Evolutionary conservation across 1,140 invertebrate species (phyloP).

Genomic region (Nebria ingens): DNA sequence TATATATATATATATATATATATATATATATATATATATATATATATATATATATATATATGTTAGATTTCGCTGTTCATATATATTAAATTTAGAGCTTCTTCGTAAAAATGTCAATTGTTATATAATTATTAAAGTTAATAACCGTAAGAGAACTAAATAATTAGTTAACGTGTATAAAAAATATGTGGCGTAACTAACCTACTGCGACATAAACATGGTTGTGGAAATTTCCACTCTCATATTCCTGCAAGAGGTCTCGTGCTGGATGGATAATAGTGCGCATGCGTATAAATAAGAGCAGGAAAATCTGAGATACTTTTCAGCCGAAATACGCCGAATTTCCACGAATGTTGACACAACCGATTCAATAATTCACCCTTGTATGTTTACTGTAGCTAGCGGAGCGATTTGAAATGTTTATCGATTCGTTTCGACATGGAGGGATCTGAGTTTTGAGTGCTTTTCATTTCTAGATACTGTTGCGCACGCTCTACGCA

Average conservation of each 20-base stretch:
- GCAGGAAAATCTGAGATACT: not conserved
- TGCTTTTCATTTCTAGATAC: too few relatives aligned
- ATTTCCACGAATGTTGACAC: not conserved
- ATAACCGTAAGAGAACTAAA: not conserved
- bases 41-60: too few relatives aligned
- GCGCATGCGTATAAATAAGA: not conserved
- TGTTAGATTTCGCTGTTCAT: too few relatives aligned
- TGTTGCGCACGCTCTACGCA: too few relatives aligned
- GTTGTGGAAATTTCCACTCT: slow-evolving; percentile 5
- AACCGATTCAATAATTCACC: not conserved
- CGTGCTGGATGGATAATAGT: too few relatives aligned
- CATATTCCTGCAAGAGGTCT: not conserved
- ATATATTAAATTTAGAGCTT: too few relatives aligned
- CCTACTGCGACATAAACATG: slow-evolving; percentile 2
- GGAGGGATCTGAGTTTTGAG: not conserved
- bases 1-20: too few relatives aligned
- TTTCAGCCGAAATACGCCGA: not conserved
- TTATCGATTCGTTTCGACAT: too few relatives aligned
- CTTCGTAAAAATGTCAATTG: too few relatives aligned
- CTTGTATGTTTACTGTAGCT: not conserved
- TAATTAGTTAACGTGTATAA: too few relatives aligned
- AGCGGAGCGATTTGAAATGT: not conserved
- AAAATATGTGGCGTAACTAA: slow-evolving; percentile 1
- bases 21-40: too few relatives aligned
- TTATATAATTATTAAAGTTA: not conserved